Percentiles rank a stretch among this genome's conserved stretches.
These are phyloP conservation scores for Uloborus diversus DNA, from an alignment of 1,140 invertebrate species.

Conservation along the genomic window DNA sequence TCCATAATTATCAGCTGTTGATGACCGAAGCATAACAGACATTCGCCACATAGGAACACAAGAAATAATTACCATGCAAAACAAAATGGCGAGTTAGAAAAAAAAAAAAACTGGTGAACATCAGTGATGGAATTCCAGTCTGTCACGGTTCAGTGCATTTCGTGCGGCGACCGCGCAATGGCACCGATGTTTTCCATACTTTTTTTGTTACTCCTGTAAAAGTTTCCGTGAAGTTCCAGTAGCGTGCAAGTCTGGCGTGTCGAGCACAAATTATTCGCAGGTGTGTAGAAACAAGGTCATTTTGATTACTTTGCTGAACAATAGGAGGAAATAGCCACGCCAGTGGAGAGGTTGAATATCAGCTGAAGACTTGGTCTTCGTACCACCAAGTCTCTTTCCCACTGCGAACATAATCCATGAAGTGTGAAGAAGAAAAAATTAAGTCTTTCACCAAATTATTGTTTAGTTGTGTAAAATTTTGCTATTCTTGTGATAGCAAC, in stretches of 20 bases:
- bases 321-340: constrained; percentile 17
- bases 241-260: constrained; percentile 25
- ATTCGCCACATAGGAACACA: not conserved
- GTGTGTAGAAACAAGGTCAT: constrained; percentile 27
- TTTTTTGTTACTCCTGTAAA: too few relatives aligned
- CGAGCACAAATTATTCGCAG: constrained; percentile 37
- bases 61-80: constrained; percentile 1
- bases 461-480: too few relatives aligned
- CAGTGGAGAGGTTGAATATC: constrained; percentile 14
- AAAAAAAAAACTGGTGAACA: not conserved
- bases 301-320: not conserved
- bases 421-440: too few relatives aligned
- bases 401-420: too few relatives aligned
- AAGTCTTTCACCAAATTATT: too few relatives aligned
- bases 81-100: constrained; percentile 2
- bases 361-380: too few relatives aligned
- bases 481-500: too few relatives aligned
- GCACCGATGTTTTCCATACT: not conserved
- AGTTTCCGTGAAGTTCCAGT: constrained; percentile 24
- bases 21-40: too few relatives aligned
- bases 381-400: too few relatives aligned
- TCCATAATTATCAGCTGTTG: too few relatives aligned
- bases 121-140: constrained; percentile 4
- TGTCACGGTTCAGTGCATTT: constrained; percentile 1
- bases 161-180: not conserved